Evolutionary conservation across 2,797 vertebrate species (phyloP), one percentile per base, ranked within the genome.

Genomic region (Pachyuromys duprasi): DNA sequence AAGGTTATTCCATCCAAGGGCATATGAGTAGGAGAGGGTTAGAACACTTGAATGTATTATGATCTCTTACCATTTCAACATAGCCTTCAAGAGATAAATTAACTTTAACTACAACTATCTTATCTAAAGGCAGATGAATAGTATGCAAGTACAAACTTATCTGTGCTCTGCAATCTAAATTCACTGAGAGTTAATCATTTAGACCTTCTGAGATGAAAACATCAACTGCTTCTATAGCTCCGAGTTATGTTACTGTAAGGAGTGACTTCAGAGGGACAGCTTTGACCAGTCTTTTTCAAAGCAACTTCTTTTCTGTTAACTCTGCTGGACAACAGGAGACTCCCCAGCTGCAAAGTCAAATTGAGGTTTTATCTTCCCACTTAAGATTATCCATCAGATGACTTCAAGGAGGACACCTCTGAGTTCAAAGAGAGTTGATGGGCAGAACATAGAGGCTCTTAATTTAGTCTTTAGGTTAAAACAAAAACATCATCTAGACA

Each of bases 231-330:
- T 83, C 86, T 90, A 45, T 31, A 96, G 72, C 62, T 55, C 15
- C 3, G 80, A 86, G n/a, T 82, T 84, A 62, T 0, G 20, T 26
- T 57, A 65, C 65, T 75, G 28, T n/a, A 65, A 78, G 39, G 31
- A 92, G n/a, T 78, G 62, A 74, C 67, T 79, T 97, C 67, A 90
- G 74, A 93, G 42, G 49, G 60, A 72, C 62, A 90, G 65, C 86
- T 28, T 11, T 81, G 39, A 26, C 67, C 76, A 31, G 39, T 55
- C 53, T 42, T 93, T 94, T 80, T 91, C 60, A 11, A 95, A 90
- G 89, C 39, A 69, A 72, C 76, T 78, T 95, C 70, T 62, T 93
- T 57, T 42, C 45, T 31, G 45, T 88, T 92, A n/a, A 89, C 76
- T 93, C 57, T 87, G 22, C 33, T 80, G 70, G 89, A 53, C 42